These are phyloP conservation scores for Onthophagus sagittarius DNA, from an alignment of 2,888 invertebrate species.

Conservation along the genomic window DNA sequence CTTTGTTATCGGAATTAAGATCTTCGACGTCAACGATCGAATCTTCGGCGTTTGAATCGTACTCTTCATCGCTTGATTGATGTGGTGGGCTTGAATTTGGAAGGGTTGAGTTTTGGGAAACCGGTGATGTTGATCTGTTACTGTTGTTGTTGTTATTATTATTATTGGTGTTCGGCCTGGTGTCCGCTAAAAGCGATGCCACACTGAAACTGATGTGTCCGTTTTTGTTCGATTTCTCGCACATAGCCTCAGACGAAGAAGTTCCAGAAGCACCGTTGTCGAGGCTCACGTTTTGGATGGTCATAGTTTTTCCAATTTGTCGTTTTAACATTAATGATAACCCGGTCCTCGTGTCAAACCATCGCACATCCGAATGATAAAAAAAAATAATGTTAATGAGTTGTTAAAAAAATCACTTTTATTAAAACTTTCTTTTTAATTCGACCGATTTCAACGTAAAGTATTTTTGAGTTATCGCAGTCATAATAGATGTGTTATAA, in stretches of 20 bases:
- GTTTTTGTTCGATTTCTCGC: conserved; percentile 49
- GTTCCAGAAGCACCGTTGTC: conserved; percentile 26
- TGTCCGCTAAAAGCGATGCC: conserved; percentile 80
- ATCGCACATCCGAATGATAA: background rate
- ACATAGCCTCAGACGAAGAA: conserved; percentile 42
- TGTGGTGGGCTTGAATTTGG: conserved; percentile 37
- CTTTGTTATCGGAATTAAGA: conserved; percentile 56
- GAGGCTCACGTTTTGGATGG: conserved; percentile 57
- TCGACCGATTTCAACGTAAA: background rate
- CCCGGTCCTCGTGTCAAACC: background rate
- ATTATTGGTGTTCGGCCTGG: conserved; percentile 53
- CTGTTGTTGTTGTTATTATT: background rate
- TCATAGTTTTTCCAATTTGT: conserved; percentile 60
- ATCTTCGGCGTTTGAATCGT: conserved; percentile 67
- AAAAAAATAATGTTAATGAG: too few relatives aligned
- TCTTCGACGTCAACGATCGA: conserved; percentile 79
- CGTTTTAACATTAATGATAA: conserved; percentile 21
- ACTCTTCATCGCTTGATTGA: conserved; percentile 58
- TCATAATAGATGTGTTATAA: background rate
- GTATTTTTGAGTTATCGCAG: background rate
- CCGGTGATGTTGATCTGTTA: conserved; percentile 49
- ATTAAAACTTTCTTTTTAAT: background rate
- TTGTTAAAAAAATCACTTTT: background rate
- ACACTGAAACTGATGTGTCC: conserved; percentile 81
- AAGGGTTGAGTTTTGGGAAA: conserved; percentile 52